These are phyloP conservation scores for Rhipidura dahli DNA, from an alignment of 2,113 vertebrate species.

Conservation along the genomic window DNA sequence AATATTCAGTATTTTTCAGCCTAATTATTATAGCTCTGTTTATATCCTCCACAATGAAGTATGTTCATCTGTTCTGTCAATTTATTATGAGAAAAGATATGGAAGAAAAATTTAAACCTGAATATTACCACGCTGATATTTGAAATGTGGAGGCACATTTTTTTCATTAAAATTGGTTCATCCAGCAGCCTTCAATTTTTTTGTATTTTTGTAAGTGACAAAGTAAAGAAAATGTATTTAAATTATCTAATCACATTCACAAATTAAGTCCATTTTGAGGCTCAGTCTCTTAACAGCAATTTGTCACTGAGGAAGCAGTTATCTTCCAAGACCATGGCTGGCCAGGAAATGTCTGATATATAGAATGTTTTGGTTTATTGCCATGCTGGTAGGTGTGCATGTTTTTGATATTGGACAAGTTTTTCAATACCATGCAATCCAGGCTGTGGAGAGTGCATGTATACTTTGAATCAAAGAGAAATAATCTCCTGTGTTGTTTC, in stretches of 20 bases:
- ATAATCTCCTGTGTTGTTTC: not conserved
- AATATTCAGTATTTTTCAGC: not conserved
- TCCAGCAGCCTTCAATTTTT: not conserved
- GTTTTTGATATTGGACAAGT: not conserved
- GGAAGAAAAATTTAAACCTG: not conserved
- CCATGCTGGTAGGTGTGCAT: not conserved
- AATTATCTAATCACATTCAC: not conserved
- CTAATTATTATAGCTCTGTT: not conserved
- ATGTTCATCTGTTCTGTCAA: not conserved
- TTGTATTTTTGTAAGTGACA: not conserved
- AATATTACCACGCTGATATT: not conserved
- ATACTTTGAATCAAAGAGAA: not conserved
- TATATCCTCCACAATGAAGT: not conserved
- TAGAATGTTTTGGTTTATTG: not conserved
- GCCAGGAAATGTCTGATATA: not conserved
- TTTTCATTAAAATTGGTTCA: not conserved
- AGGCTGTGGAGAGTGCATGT: not conserved
- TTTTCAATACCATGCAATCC: not conserved
- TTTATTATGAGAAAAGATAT: not conserved
- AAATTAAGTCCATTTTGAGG: not conserved
- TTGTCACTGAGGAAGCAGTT: not conserved
- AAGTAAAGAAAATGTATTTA: not conserved
- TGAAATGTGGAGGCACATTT: not conserved
- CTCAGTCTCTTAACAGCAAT: not conserved
- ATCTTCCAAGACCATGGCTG: constrained; percentile 2